Percentiles rank a stretch among this genome's conserved stretches.
These are phyloP conservation scores for Tachuris rubrigastra DNA, from an alignment of 2,113 vertebrate species.

Conservation along the genomic window DNA sequence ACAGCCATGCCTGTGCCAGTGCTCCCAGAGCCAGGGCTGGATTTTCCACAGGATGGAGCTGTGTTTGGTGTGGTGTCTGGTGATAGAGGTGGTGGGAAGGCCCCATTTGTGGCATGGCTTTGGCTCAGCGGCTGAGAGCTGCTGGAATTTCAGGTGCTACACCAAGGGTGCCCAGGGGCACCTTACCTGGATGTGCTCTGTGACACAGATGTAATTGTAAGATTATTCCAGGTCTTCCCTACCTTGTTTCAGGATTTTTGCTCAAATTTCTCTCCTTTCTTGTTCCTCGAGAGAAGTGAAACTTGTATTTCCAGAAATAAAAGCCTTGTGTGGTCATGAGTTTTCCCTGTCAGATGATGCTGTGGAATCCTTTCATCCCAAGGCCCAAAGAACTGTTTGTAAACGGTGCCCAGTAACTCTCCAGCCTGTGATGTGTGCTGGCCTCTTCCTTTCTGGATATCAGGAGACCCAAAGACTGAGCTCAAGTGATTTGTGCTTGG, in stretches of 20 bases:
- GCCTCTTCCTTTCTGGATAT: neutral
- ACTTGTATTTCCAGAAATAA: neutral
- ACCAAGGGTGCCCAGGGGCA: neutral
- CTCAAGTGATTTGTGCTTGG: neutral
- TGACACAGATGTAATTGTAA: neutral
- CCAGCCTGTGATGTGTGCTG: neutral
- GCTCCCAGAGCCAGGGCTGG: neutral
- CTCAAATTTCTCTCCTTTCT: neutral
- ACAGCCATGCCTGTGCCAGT: neutral
- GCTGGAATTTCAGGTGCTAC: neutral
- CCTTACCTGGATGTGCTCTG: accelerated
- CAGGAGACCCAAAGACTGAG: neutral
- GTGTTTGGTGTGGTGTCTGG: accelerated
- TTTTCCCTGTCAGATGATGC: constrained; percentile 32
- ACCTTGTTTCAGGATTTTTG: neutral
- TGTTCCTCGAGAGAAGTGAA: constrained; percentile 11
- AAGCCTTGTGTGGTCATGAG: neutral
- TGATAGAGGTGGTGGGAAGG: neutral
- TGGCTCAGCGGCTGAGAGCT: neutral
- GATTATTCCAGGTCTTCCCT: neutral
- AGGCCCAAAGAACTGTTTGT: neutral
- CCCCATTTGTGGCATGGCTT: neutral
- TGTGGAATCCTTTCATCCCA: constrained; percentile 4
- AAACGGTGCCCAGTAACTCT: neutral
- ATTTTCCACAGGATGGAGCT: neutral